Evolutionary conservation across 2,113 vertebrate genomes (phyloP), one percentile per base, ranked within the genome.

Genomic region (Butorides virescens): DNA sequence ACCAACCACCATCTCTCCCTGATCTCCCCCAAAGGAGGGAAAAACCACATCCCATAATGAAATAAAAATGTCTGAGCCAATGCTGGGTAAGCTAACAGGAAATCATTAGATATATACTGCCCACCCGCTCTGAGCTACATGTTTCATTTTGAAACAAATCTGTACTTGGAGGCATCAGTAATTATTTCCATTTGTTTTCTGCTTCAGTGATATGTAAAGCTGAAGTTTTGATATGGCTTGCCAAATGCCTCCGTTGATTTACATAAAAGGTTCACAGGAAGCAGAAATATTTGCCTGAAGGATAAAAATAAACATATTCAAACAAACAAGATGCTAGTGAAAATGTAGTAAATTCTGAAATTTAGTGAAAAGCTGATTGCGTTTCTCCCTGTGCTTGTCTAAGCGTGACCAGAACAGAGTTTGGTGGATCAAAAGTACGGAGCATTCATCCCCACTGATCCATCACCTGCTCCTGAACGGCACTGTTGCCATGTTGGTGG

Each of bases 121-220:
- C 88, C 47, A 93, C 21, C 61, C 4, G 11, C 36, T 90, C 73
- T 8, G 4, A 92, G 83, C 34, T 79, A 73, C 70, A 27, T 11
- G 30, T 81, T 95, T 89, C 36, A 72, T 94, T 95, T 87, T 74
- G 49, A 82, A 95, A 88, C 34, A 72, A 91, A 82, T 82, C 73
- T 95, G 61, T 50, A 90, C 77, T 94, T 89, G 86, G 86, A 95
- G 77, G 53, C 70, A 95, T 79, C 66, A 58, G 91, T 95, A 94
- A 95, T 93, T 92, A 95, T 96, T 97, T 92, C 80, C 77, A 92
- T 95, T 92, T 96, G 88, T 96, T 97, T 97, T 97, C 92, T 0
- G 15, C 92, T 95, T 95, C 92, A 93, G 65, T 87, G 89, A 73
- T 91, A 95, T 79, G 87, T 93, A 89, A 96, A 96, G 89, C 92